These are phyloP conservation scores for Sebastes cheni DNA, from an alignment of 2,797 vertebrate genomes.

Conservation along the genomic window DNA sequence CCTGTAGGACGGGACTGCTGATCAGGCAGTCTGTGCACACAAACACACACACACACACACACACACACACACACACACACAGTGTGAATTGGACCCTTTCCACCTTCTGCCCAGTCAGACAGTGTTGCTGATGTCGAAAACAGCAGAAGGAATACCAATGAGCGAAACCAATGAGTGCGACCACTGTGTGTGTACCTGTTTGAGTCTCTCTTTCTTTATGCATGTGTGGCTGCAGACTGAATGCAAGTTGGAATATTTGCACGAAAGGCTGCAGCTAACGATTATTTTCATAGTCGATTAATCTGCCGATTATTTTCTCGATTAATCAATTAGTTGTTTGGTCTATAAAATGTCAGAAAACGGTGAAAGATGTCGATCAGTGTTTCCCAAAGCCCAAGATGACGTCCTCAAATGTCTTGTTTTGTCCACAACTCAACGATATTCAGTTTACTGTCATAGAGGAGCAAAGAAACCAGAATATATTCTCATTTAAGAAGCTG, in stretches of 20 bases:
- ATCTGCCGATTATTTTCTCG: no score
- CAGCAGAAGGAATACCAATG: slow-evolving; percentile 73
- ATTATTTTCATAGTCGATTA: no score
- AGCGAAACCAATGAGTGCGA: slow-evolving; percentile 44
- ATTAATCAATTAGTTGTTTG: no score
- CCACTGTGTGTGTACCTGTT: slow-evolving; percentile 23
- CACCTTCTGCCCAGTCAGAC: slow-evolving; percentile 68
- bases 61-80: slow-evolving; percentile 33
- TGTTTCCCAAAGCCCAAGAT: no score
- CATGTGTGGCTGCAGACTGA: neutral
- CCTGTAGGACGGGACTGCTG: slow-evolving; percentile 79
- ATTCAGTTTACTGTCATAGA: no score
- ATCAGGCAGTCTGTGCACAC: slow-evolving; percentile 68
- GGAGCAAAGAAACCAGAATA: no score
- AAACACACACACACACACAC: slow-evolving; percentile 3
- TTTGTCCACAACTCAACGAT: no score
- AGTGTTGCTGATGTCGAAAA: slow-evolving; percentile 61
- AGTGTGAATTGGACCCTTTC: slow-evolving; percentile 65
- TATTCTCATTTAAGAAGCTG: no score
- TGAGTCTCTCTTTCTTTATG: neutral
- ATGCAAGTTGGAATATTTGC: neutral
- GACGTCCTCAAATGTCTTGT: no score
- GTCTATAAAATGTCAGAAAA: no score
- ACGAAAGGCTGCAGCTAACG: accelerated
- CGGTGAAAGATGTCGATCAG: accelerated